Evolutionary conservation across 2,113 vertebrate genomes (phyloP).

Genomic region (Benitochromis conjunctus): DNA sequence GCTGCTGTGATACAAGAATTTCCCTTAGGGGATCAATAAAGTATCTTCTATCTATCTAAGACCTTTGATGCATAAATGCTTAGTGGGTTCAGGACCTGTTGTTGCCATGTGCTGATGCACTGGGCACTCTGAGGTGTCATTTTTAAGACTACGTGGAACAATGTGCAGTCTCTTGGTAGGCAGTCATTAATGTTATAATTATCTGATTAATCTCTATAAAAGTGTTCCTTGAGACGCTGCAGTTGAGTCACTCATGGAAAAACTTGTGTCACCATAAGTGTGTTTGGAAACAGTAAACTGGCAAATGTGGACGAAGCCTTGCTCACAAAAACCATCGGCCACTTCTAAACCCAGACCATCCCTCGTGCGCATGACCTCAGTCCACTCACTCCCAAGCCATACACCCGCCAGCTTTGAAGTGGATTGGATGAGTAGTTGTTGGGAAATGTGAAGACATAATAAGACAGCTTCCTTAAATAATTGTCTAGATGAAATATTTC

Average conservation of each 20-base stretch:
- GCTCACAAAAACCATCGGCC: not conserved
- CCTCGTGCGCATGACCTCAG: not conserved
- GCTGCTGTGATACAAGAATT: too few species aligned
- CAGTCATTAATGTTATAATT: not conserved
- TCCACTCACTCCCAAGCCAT: fast-evolving
- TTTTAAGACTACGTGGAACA: not conserved
- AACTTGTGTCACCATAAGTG: not conserved
- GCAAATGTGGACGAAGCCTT: not conserved
- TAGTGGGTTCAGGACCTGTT: not conserved
- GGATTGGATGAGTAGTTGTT: not conserved
- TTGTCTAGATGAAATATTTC: too few species aligned
- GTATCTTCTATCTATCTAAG: too few species aligned
- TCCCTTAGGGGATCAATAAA: too few species aligned
- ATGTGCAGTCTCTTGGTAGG: not conserved
- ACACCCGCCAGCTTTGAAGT: not conserved
- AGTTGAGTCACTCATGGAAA: not conserved
- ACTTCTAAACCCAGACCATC: not conserved
- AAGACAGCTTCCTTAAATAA: not conserved
- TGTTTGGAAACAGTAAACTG: not conserved
- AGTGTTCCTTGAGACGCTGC: not conserved
- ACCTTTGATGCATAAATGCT: not conserved
- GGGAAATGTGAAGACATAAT: not conserved
- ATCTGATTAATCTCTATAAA: not conserved
- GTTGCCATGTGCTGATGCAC: not conserved
- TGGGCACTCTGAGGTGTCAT: not conserved